These are phyloP conservation scores for Cisticola juncidis DNA, from an alignment of 2,113 vertebrate species.

Conservation along the genomic window DNA sequence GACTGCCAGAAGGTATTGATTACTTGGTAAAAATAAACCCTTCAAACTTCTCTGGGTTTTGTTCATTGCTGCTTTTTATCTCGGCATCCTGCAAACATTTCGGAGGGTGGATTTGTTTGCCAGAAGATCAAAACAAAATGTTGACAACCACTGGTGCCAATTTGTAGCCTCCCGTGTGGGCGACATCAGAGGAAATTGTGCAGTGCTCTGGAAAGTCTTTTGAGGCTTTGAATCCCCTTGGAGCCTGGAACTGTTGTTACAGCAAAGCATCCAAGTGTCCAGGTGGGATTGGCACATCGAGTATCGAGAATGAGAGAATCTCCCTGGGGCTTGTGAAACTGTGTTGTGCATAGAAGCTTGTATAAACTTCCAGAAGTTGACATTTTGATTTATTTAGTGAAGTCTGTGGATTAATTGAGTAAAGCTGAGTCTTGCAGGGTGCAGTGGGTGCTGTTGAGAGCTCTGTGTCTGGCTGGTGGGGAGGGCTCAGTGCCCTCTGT, in stretches of 20 bases:
- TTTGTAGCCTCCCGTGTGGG: slow-evolving; percentile 7
- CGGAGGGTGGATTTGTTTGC: slow-evolving; percentile 60
- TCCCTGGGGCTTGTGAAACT: neutral
- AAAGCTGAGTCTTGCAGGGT: neutral
- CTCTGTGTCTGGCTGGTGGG: neutral
- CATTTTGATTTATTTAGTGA: neutral
- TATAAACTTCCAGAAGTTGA: neutral
- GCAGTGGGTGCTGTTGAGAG: neutral
- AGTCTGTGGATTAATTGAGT: neutral
- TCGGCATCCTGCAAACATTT: slow-evolving; percentile 7
- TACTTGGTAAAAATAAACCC: slow-evolving; percentile 46
- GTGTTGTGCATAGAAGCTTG: neutral
- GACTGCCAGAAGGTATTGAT: slow-evolving; percentile 41
- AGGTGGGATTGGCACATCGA: neutral
- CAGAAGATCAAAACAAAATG: slow-evolving; percentile 36
- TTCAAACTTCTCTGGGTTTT: slow-evolving; percentile 3
- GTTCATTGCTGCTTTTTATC: slow-evolving; percentile 3
- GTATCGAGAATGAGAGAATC: neutral
- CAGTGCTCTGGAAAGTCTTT: neutral
- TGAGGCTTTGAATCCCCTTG: neutral
- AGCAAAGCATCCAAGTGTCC: neutral
- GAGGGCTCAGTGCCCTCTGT: neutral
- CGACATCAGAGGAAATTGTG: neutral
- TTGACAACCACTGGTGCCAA: slow-evolving; percentile 28
- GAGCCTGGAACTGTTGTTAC: neutral